Evolutionary conservation across 1,140 invertebrate species (phyloP).

Genomic region (Piezodorus guildinii): DNA sequence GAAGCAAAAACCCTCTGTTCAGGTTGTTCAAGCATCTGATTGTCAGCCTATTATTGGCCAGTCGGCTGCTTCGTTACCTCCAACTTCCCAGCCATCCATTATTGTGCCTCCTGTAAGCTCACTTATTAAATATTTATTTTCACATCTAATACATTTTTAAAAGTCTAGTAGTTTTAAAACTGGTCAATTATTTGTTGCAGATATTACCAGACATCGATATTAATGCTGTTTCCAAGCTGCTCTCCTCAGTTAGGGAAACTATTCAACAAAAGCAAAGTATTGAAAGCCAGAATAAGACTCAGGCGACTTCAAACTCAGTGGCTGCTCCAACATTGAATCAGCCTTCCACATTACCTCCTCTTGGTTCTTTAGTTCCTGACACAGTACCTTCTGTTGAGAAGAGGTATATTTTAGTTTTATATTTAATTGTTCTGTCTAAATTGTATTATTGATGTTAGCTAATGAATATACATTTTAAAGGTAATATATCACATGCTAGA

Average conservation of each 20-base stretch:
- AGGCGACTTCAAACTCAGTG: not conserved
- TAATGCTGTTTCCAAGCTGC: conserved; percentile 11
- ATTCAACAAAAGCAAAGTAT: conserved; percentile 15
- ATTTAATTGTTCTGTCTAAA: not conserved
- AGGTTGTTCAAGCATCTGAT: not conserved
- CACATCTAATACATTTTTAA: not conserved
- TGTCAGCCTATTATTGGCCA: not conserved
- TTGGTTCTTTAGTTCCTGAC: not conserved
- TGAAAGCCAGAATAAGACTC: not conserved
- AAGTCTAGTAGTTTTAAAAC: not conserved
- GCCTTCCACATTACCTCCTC: not conserved
- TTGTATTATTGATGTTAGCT: no score
- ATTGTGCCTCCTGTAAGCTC: not conserved
- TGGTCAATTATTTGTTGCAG: conserved; percentile 4
- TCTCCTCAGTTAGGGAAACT: conserved; percentile 17
- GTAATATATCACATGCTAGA: no score
- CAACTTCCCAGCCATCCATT: not conserved
- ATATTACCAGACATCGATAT: conserved; percentile 18
- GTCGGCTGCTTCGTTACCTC: not conserved
- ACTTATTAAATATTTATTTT: not conserved
- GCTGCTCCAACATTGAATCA: not conserved
- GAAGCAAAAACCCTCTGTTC: conserved; percentile 8
- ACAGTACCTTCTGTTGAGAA: conserved; percentile 6
- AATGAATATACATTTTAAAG: no score
- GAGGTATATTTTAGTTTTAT: not conserved